A percentile compares a stretch with the other conserved stretches of the same genome.
These are phyloP conservation scores for Zeuzera pyrina DNA, from an alignment of 2,888 invertebrate species.

Conservation along the genomic window DNA sequence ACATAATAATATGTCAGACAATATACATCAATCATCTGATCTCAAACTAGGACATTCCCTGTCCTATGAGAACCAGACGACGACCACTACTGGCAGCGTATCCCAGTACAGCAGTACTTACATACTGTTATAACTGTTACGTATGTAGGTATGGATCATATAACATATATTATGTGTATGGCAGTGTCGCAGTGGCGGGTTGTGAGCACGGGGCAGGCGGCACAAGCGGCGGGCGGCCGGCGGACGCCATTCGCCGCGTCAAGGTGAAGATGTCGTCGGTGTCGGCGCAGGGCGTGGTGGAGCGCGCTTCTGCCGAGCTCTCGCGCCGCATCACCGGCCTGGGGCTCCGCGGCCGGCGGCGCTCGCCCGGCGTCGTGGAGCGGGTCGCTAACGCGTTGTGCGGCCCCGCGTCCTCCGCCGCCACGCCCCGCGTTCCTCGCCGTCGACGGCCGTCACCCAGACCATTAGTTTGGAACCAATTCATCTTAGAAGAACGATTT, in stretches of 20 bases:
- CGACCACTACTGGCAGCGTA: no score
- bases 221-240: slow-evolving; percentile 44
- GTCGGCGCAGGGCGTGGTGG: slow-evolving; percentile 92
- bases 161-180: neutral
- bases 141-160: no score
- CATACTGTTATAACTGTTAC: no score
- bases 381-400: slow-evolving; percentile 90
- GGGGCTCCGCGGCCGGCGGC: slow-evolving; percentile 77
- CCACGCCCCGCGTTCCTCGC: slow-evolving; percentile 40
- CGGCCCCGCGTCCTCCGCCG: slow-evolving; percentile 72
- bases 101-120: neutral
- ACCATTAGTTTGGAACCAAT: slow-evolving; percentile 79
- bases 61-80: no score
- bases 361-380: slow-evolving; percentile 82
- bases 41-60: no score
- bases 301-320: slow-evolving; percentile 91
- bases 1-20: neutral
- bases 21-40: no score
- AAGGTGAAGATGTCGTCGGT: slow-evolving; percentile 83
- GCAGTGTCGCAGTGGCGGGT: slow-evolving; percentile 61
- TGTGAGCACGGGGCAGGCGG: slow-evolving; percentile 50
- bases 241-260: slow-evolving; percentile 62
- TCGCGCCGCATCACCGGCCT: slow-evolving; percentile 91
- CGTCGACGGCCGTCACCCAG: slow-evolving; percentile 66
- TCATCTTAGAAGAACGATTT: slow-evolving; percentile 89